Conservation (phyloP, 2,797 vertebrate species). For the Esox lucius region DNA sequence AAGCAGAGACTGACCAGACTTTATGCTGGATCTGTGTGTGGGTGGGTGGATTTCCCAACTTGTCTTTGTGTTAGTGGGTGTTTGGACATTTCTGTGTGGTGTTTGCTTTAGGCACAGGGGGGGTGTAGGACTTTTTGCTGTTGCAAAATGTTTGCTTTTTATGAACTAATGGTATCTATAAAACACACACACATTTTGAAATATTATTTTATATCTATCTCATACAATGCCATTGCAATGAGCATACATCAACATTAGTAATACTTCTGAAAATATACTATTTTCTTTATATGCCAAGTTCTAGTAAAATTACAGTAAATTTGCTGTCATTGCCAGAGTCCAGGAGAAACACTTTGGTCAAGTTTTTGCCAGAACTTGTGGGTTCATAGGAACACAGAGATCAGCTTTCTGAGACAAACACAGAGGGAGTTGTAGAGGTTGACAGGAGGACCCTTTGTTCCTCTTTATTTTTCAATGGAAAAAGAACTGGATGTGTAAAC, state of each 20-base stretch:
- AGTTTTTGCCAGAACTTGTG: constrained; percentile 16
- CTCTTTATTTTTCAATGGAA: background rate
- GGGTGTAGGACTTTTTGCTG: constrained; percentile 15
- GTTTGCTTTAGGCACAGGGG: constrained; percentile 9
- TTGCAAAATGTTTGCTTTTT: constrained; percentile 43
- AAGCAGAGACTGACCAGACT: constrained; percentile 24
- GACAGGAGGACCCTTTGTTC: background rate
- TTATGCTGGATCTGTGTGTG: constrained; percentile 49
- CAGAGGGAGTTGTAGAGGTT: background rate
- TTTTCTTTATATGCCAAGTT: background rate
- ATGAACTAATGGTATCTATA: background rate
- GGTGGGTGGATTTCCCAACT: constrained; percentile 27
- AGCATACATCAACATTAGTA: too few relatives aligned
- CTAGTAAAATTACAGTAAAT: background rate
- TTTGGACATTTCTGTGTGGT: constrained; percentile 20
- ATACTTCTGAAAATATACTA: too few relatives aligned
- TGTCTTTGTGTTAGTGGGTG: constrained; percentile 7
- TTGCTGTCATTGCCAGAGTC: background rate
- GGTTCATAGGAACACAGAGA: background rate
- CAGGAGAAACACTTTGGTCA: background rate
- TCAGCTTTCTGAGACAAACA: background rate
- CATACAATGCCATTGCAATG: too few relatives aligned
- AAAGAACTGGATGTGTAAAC: background rate
- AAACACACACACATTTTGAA: too few relatives aligned
- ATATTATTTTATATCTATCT: too few relatives aligned